phyloP scores from a whole-genome alignment of 2,113 vertebrate species.

The Colossoma macropomum region DNA sequence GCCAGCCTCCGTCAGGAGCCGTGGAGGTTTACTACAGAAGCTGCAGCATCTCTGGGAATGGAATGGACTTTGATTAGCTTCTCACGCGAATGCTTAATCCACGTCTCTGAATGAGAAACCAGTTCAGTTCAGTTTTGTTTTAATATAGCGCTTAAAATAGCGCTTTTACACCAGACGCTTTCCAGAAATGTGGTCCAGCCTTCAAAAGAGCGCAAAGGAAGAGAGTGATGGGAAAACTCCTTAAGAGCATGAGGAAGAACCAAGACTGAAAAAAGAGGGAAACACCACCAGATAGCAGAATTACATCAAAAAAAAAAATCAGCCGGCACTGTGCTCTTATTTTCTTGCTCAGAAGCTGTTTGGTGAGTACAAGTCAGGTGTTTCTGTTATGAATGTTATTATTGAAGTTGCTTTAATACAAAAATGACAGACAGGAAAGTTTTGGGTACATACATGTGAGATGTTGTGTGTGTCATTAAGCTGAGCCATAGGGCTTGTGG shows the following conservation, averaged over 20 bases:
- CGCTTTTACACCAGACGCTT: neutral
- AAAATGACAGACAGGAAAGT: neutral
- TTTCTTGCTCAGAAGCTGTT: neutral
- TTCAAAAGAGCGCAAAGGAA: neutral
- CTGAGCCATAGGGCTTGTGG: neutral
- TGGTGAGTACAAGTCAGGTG: slow-evolving; percentile 16
- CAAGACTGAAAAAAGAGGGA: neutral
- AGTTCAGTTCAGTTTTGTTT: neutral
- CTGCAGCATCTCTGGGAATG: neutral
- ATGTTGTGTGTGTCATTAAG: neutral
- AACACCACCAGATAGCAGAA: neutral
- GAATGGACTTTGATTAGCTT: neutral
- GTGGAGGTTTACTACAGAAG: neutral
- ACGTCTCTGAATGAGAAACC: neutral
- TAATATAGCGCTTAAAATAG: too few species aligned
- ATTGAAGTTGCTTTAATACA: neutral
- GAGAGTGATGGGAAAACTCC: neutral
- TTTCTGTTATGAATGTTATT: neutral
- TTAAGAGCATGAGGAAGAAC: neutral
- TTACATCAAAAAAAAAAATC: neutral
- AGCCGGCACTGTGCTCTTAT: too few species aligned
- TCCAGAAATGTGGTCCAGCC: neutral
- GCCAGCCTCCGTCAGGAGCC: neutral
- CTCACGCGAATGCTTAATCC: neutral
- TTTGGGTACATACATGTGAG: neutral